Conservation (phyloP, 2,888 invertebrate species). For the Meiosimyza decipiens region DNA sequence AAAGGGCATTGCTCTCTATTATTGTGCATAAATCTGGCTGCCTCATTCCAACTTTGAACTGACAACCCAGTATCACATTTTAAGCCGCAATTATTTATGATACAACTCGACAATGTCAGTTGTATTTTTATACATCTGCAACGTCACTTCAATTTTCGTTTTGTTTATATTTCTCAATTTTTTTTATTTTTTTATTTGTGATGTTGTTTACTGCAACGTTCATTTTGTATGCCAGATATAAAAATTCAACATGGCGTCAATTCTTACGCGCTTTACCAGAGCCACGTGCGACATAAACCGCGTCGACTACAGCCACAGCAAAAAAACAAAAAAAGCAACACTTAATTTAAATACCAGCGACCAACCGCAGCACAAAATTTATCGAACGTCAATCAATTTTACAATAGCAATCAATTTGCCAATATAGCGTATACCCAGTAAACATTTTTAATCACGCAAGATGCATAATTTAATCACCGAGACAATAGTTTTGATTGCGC, state of each 20-base stretch:
- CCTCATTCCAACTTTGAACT: background rate
- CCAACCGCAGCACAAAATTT: slow-evolving; percentile 30
- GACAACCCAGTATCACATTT: slow-evolving; percentile 17
- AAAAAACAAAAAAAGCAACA: slow-evolving; percentile 8
- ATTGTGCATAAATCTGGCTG: background rate
- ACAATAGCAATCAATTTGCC: slow-evolving; percentile 28
- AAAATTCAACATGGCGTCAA: slow-evolving; percentile 11
- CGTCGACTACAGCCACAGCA: background rate
- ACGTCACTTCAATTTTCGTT: background rate
- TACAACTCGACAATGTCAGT: slow-evolving; percentile 43
- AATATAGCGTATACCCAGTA: background rate
- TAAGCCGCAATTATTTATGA: slow-evolving; percentile 44
- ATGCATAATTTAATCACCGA: no score
- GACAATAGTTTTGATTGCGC: no score
- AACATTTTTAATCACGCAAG: no score
- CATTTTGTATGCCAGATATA: background rate
- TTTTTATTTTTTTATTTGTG: no score
- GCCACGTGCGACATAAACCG: slow-evolving; percentile 20
- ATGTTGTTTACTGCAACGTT: no score
- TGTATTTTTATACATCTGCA: slow-evolving; percentile 14
- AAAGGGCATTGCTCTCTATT: background rate
- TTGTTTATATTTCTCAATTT: background rate
- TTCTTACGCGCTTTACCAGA: background rate
- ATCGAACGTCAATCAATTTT: slow-evolving; percentile 33
- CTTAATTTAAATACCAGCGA: slow-evolving; percentile 28